A percentile compares a stretch with the other conserved stretches of the same genome.
These are phyloP conservation scores for Theonella swinhoei DNA, from an alignment of 37 sponge, comb jelly and placozoan species.

Conservation along the genomic window DNA sequence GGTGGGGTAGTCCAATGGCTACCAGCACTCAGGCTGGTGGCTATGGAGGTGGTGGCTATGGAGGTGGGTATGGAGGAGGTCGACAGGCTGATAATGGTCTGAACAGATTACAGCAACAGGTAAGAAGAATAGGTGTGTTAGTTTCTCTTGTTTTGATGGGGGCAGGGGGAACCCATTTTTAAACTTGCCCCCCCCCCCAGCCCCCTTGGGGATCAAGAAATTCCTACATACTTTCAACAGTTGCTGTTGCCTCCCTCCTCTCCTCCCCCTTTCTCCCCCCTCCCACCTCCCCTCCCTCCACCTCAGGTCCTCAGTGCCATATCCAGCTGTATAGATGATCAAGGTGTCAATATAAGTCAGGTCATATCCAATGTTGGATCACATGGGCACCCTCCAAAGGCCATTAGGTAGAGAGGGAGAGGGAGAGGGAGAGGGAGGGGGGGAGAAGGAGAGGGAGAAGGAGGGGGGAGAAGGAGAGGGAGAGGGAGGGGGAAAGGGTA, in stretches of 20 bases:
- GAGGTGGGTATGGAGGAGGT: slow-evolving; percentile 27
- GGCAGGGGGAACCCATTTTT: no score
- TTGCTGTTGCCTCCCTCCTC: background rate
- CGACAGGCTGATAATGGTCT: slow-evolving; percentile 30
- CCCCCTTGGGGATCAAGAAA: no score
- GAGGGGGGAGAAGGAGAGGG: no score
- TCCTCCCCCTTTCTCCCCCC: background rate
- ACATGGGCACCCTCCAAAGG: slow-evolving; percentile 53
- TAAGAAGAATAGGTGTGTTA: no score
- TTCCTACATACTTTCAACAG: no score
- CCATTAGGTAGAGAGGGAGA: slow-evolving; percentile 63
- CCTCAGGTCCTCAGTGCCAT: slow-evolving; percentile 48
- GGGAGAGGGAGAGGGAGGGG: background rate
- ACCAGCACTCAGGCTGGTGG: slow-evolving; percentile 65
- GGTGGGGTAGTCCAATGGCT: slow-evolving; percentile 64
- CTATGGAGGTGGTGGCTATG: background rate
- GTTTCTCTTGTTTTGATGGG: no score
- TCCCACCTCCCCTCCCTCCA: background rate
- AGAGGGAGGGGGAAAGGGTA: no score
- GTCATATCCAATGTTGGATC: slow-evolving; percentile 38
- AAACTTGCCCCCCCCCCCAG: no score
- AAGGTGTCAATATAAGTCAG: slow-evolving; percentile 61
- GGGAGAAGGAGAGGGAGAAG: no score
- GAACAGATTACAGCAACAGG: slow-evolving; percentile 49
- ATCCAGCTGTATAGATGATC: slow-evolving; percentile 40